A percentile compares a stretch with the other conserved stretches of the same genome.
Conservation (phyloP, 2,888 invertebrate species). For the Ornithoptera priamus region DNA sequence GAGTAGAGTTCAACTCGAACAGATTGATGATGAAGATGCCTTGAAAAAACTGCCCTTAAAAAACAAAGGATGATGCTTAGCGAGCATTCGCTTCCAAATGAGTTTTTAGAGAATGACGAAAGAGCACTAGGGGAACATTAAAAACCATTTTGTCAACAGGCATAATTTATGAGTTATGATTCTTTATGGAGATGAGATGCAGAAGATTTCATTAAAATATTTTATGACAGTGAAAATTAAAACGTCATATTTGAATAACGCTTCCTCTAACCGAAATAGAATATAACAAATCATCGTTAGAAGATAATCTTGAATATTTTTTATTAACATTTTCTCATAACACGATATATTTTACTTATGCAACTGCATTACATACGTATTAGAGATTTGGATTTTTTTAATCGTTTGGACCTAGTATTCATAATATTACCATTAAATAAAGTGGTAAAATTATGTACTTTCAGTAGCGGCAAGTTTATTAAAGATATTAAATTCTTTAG, state of each 20-base stretch:
- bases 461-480: no score
- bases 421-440: no score
- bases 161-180: constrained; percentile 61
- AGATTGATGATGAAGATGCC: constrained; percentile 69
- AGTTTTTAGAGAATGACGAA: constrained; percentile 66
- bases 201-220: constrained; percentile 53
- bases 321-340: constrained; percentile 3
- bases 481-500: no score
- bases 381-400: no score
- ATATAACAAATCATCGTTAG: constrained; percentile 32
- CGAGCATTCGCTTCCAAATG: constrained; percentile 64
- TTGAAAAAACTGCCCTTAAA: constrained; percentile 72
- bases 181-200: constrained; percentile 58
- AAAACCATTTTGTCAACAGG: constrained; percentile 75
- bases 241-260: constrained; percentile 54
- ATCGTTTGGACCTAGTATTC: no score
- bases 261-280: constrained; percentile 51
- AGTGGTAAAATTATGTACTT: no score
- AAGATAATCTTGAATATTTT: constrained; percentile 7
- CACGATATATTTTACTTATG: not conserved
- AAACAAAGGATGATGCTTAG: constrained; percentile 62
- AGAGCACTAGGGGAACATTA: constrained; percentile 63
- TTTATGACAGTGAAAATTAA: constrained; percentile 60
- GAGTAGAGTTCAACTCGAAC: constrained; percentile 60
- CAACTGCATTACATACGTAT: no score